A percentile compares a stretch with the other conserved stretches of the same genome.
Conservation (phyloP, 2,797 vertebrate species). For the Danio choprae region DNA sequence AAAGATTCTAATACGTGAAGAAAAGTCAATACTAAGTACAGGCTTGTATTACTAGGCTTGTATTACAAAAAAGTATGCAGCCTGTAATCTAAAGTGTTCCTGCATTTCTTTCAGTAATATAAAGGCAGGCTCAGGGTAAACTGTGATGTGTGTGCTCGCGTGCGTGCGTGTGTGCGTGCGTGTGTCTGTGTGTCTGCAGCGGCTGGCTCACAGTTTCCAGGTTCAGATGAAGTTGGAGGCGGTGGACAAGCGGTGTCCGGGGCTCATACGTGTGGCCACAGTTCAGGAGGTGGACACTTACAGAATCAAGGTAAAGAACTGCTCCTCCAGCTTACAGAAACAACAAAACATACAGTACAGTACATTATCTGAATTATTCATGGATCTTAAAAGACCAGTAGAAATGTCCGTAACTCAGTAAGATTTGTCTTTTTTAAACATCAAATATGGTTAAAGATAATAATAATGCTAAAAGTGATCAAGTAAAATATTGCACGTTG, state of each 20-base stretch:
- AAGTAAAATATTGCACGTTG: too few species aligned
- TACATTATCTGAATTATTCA: neutral
- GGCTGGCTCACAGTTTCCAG: constrained; percentile 89
- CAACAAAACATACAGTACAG: neutral
- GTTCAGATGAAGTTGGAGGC: constrained; percentile 95
- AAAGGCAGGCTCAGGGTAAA: neutral
- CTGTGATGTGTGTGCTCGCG: neutral
- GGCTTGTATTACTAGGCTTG: too few species aligned
- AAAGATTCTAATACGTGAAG: too few species aligned
- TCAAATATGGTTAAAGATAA: too few species aligned
- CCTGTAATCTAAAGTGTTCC: too few species aligned
- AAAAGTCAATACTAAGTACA: too few species aligned
- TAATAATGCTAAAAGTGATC: too few species aligned
- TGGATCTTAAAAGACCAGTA: neutral
- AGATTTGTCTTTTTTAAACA: too few species aligned
- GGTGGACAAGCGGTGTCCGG: constrained; percentile 92
- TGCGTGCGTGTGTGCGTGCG: neutral
- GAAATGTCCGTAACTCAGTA: neutral
- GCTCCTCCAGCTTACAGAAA: neutral
- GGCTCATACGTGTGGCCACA: constrained; percentile 90
- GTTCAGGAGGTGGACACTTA: constrained; percentile 94
- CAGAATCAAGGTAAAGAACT: constrained; percentile 86
- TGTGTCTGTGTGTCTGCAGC: constrained; percentile 69
- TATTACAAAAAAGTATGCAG: too few species aligned
- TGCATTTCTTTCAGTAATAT: neutral